Percentiles rank a stretch among this genome's conserved stretches.
These are phyloP conservation scores for Sclerodermus sp. DNA, from an alignment of 2,888 invertebrate species.

Conservation along the genomic window DNA sequence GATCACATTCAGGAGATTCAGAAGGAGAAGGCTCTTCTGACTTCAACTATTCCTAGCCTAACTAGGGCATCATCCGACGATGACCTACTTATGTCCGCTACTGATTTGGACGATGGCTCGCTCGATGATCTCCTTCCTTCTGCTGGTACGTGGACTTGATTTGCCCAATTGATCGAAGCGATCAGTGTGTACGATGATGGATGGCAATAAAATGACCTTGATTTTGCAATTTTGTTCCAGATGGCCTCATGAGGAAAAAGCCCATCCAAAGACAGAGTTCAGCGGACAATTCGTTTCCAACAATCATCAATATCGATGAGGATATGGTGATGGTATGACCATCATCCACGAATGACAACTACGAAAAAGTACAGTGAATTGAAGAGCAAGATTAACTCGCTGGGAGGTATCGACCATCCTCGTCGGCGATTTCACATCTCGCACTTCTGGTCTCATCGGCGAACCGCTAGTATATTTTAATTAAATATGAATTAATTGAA, in stretches of 20 bases:
- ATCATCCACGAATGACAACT: slow-evolving; percentile 28
- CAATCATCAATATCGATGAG: slow-evolving; percentile 53
- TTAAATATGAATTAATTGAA: slow-evolving; percentile 27
- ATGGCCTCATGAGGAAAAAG: slow-evolving; percentile 52
- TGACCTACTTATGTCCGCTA: slow-evolving; percentile 74
- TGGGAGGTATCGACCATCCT: slow-evolving; percentile 19
- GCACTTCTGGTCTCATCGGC: slow-evolving; percentile 27
- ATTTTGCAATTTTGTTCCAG: no score
- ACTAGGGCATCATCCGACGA: slow-evolving; percentile 86
- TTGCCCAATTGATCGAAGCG: no score
- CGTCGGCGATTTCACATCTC: slow-evolving; percentile 25
- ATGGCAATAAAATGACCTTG: no score
- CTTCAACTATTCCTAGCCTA: slow-evolving; percentile 77
- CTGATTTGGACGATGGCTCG: slow-evolving; percentile 76
- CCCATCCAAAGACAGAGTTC: slow-evolving; percentile 54
- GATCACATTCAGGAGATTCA: slow-evolving; percentile 80
- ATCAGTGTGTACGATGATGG: no score
- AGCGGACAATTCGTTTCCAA: slow-evolving; percentile 51
- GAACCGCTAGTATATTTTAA: slow-evolving; percentile 38
- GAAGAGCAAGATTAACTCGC: slow-evolving; percentile 27
- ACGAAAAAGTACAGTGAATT: slow-evolving; percentile 17
- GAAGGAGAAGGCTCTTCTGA: slow-evolving; percentile 79
- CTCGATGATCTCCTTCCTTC: slow-evolving; percentile 60
- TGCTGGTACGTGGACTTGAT: slow-evolving; percentile 42
- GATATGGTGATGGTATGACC: slow-evolving; percentile 58